phyloP scores from a whole-genome alignment of 2,113 vertebrate species.

The Heptranchias perlo region DNA sequence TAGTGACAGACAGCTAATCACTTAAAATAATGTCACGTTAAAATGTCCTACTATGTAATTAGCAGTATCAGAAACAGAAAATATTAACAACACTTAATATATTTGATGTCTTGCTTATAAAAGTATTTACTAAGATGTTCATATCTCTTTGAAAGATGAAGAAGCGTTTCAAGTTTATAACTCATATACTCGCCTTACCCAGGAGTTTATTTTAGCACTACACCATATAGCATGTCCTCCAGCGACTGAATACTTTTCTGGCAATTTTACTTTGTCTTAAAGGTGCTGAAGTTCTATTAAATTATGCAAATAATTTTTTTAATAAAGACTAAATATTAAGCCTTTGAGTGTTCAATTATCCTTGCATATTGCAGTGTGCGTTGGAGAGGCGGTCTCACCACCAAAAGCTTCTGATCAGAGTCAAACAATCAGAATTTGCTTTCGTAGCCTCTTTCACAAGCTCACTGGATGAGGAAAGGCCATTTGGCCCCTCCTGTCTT shows the following conservation, averaged over 20 bases:
- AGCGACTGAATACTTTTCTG: not conserved
- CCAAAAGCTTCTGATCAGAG: not conserved
- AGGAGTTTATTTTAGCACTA: not conserved
- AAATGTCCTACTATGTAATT: constrained; percentile 34
- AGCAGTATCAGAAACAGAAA: constrained; percentile 29
- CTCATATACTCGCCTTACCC: constrained; percentile 1
- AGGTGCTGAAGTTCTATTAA: constrained; percentile 35
- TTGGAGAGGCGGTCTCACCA: not conserved
- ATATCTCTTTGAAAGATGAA: constrained; percentile 35
- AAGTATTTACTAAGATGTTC: constrained; percentile 38
- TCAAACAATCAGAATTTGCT: not conserved
- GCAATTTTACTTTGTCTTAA: constrained; percentile 25
- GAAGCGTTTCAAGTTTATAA: constrained; percentile 22
- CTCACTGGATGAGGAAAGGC: not conserved
- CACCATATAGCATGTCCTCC: constrained; percentile 29
- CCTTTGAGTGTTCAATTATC: not conserved
- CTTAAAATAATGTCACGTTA: not conserved
- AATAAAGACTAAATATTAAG: constrained; percentile 32
- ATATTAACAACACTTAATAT: constrained; percentile 39
- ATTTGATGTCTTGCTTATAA: constrained; percentile 36
- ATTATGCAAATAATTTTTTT: constrained; percentile 32
- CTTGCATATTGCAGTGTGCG: not conserved
- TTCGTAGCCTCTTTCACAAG: not conserved
- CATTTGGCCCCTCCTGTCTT: not conserved
- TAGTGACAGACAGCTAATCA: not conserved